These are phyloP conservation scores for Pegoplata infirma DNA, from an alignment of 2,888 invertebrate species.

Conservation along the genomic window DNA sequence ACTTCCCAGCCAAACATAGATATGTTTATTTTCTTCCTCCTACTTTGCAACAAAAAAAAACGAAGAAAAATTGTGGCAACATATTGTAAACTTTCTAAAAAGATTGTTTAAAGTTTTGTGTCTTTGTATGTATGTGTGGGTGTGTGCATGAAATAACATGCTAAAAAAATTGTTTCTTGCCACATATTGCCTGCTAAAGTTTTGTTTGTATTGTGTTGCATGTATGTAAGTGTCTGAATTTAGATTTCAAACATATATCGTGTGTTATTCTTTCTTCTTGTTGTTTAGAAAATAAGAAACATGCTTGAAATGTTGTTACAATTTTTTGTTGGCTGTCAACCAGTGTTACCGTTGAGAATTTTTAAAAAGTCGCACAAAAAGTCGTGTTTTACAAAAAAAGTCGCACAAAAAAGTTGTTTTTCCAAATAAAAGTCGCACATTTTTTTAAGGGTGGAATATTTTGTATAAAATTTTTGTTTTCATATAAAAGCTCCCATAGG, in stretches of 20 bases:
- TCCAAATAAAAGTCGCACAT: too few species aligned
- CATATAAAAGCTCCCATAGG: too few species aligned
- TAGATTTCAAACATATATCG: not conserved
- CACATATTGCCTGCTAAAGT: not conserved
- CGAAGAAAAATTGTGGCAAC: constrained; percentile 37
- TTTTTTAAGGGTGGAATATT: too few species aligned
- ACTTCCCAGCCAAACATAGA: constrained; percentile 11
- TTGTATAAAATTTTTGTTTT: too few species aligned
- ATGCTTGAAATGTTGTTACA: constrained; percentile 19
- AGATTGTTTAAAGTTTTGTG: constrained; percentile 32
- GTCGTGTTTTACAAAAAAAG: too few species aligned
- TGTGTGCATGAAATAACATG: not conserved
- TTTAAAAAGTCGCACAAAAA: too few species aligned
- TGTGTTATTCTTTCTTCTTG: not conserved
- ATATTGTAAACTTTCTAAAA: constrained; percentile 38
- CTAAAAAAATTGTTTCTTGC: not conserved
- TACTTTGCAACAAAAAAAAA: not conserved
- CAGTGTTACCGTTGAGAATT: too few species aligned
- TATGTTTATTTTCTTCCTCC: constrained; percentile 15
- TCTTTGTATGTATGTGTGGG: not conserved
- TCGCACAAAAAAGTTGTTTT: too few species aligned
- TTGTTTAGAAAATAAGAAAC: constrained; percentile 1
- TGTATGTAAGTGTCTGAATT: not conserved
- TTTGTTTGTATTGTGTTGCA: not conserved
- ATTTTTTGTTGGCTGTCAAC: constrained; percentile 38